These are phyloP conservation scores for Corythornis vintsioides DNA, from an alignment of 2,113 vertebrate species.

Conservation along the genomic window DNA sequence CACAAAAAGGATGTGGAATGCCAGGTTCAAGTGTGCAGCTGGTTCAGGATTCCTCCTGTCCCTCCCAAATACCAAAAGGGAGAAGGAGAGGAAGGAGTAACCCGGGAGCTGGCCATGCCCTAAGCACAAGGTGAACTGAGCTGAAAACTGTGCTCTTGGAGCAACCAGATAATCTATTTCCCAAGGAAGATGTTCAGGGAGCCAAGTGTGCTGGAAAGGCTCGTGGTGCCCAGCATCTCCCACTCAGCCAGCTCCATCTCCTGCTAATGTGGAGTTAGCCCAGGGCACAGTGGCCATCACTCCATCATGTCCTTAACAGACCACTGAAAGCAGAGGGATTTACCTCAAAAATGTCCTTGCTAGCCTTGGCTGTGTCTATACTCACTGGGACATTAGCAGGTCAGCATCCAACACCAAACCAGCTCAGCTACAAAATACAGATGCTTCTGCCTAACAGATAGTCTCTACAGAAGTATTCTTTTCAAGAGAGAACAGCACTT, in stretches of 20 bases:
- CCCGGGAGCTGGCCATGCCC: not conserved
- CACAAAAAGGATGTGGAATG: not conserved
- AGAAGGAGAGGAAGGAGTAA: fast-evolving
- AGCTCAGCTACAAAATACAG: not conserved
- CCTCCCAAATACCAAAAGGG: not conserved
- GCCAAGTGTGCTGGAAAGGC: not conserved
- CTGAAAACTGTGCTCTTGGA: not conserved
- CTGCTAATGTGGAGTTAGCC: not conserved
- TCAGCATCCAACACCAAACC: not conserved
- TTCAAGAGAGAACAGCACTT: not conserved
- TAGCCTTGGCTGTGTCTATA: not conserved
- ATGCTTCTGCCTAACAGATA: not conserved
- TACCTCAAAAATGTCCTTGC: not conserved
- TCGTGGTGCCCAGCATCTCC: not conserved
- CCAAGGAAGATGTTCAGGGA: not conserved
- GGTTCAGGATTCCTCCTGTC: not conserved
- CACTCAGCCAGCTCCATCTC: not conserved
- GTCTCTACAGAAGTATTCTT: not conserved
- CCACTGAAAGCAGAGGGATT: not conserved
- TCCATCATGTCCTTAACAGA: not conserved
- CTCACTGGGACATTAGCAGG: not conserved
- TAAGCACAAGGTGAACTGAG: not conserved
- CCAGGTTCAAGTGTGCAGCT: not conserved
- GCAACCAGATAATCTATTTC: not conserved
- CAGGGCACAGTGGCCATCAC: not conserved